phyloP scores from a whole-genome alignment of 2,888 invertebrate genomes.

The Caenorhabditis sp. region DNA sequence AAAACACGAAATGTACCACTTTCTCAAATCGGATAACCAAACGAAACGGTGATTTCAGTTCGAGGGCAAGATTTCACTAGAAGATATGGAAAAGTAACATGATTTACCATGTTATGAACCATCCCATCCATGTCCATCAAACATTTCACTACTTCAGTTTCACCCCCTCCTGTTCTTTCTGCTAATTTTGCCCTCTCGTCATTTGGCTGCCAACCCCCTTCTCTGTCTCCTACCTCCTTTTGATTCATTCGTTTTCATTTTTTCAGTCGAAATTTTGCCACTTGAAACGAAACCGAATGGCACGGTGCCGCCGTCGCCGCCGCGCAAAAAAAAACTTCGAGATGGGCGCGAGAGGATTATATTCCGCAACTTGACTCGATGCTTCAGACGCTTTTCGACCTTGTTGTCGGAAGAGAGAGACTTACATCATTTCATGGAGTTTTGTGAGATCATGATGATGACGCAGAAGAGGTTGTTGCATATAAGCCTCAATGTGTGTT shows the following conservation, averaged over 20 bases:
- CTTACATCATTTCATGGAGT: slow-evolving; percentile 39
- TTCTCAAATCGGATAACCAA: slow-evolving; percentile 4
- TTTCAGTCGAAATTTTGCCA: slow-evolving; percentile 54
- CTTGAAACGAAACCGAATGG: slow-evolving; percentile 64
- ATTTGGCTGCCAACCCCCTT: slow-evolving; percentile 34
- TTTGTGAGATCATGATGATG: slow-evolving; percentile 28
- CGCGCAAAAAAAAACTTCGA: slow-evolving; percentile 50
- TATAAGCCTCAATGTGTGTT: slow-evolving; percentile 18
- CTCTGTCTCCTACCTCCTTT: slow-evolving; percentile 12
- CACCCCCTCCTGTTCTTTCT: slow-evolving; percentile 45
- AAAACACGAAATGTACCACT: not conserved
- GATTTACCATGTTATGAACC: slow-evolving; percentile 50
- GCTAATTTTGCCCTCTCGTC: slow-evolving; percentile 58
- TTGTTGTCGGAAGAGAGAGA: slow-evolving; percentile 36
- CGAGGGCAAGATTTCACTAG: slow-evolving; percentile 12
- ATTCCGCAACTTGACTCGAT: slow-evolving; percentile 33
- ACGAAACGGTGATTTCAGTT: slow-evolving; percentile 14
- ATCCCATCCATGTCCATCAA: slow-evolving; percentile 17
- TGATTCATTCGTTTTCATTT: slow-evolving; percentile 42
- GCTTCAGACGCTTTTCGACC: slow-evolving; percentile 46
- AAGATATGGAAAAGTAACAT: slow-evolving; percentile 46
- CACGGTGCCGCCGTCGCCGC: slow-evolving; percentile 9
- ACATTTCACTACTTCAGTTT: slow-evolving; percentile 59
- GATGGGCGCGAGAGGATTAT: slow-evolving; percentile 49
- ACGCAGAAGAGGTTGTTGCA: slow-evolving; percentile 18